phyloP scores from a whole-genome alignment of 1,140 invertebrate species.

The Drosophila ogumai region DNA sequence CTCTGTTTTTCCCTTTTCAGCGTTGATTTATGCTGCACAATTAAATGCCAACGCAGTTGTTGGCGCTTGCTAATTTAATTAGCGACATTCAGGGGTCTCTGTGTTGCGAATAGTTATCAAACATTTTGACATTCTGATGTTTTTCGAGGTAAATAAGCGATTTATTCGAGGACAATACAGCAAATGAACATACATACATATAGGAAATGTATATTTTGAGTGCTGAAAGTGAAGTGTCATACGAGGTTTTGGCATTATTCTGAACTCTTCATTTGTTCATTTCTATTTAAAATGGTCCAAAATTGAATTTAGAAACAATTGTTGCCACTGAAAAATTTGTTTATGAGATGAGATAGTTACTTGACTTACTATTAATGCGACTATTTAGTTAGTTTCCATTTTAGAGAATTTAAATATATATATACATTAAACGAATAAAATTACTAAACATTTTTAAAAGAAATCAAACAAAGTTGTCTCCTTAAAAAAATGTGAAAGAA shows the following conservation, averaged over 20 bases:
- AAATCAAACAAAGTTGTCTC: too few relatives aligned
- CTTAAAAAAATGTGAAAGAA: background rate
- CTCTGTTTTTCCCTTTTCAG: constrained; percentile 28
- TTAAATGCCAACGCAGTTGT: constrained; percentile 60
- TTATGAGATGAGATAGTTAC: background rate
- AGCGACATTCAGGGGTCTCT: constrained; percentile 36
- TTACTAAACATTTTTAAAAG: too few relatives aligned
- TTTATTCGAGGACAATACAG: constrained; percentile 7
- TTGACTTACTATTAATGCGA: background rate
- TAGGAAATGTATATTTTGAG: background rate
- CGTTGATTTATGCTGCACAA: constrained; percentile 63
- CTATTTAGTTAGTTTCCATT: background rate
- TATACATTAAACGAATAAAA: background rate
- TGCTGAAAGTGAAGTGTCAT: background rate
- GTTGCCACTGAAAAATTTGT: background rate
- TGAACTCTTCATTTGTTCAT: background rate
- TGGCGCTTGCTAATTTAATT: constrained; percentile 58
- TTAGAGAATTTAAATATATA: background rate
- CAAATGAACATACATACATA: constrained; percentile 6
- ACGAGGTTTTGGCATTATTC: background rate
- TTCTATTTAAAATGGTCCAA: background rate
- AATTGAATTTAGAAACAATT: background rate
- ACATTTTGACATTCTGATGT: constrained; percentile 26
- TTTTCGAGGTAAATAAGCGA: constrained; percentile 20
- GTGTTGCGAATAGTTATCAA: constrained; percentile 25